Evolutionary conservation across 2,888 invertebrate genomes (phyloP).

Genomic region (Pteria penguin): DNA sequence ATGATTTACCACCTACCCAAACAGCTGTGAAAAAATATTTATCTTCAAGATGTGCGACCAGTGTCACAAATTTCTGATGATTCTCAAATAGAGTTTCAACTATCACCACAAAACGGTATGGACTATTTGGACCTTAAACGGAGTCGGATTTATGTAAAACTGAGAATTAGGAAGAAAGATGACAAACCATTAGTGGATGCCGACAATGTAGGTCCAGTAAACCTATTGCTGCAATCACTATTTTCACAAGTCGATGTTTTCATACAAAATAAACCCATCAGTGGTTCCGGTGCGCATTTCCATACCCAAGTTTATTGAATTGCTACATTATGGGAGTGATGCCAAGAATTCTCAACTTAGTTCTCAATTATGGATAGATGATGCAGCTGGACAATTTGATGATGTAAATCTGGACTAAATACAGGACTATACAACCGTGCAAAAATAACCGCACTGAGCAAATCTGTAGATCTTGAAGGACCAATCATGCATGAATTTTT

Average conservation of each 20-base stretch:
- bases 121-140: conserved; percentile 44
- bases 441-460: conserved; percentile 13
- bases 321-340: conserved; percentile 6
- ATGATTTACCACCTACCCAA: conserved; percentile 42
- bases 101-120: conserved; percentile 42
- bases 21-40: conserved; percentile 39
- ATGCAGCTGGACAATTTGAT: conserved; percentile 10
- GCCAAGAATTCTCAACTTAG: conserved; percentile 6
- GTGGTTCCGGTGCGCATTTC: neutral
- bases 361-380: conserved; percentile 6
- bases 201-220: conserved; percentile 21
- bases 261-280: conserved; percentile 11
- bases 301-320: conserved; percentile 1
- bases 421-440: conserved; percentile 32
- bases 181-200: neutral
- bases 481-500: conserved; percentile 22
- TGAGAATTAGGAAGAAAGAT: conserved; percentile 34
- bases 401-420: conserved; percentile 20
- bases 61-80: conserved; percentile 34
- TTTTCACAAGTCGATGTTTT: conserved; percentile 17
- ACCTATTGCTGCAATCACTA: conserved; percentile 14
- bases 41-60: conserved; percentile 42
- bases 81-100: conserved; percentile 40
- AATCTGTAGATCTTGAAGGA: conserved; percentile 41
- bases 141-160: conserved; percentile 22